phyloP scores from a whole-genome alignment of 2,113 vertebrate genomes.

The Apus apus region DNA sequence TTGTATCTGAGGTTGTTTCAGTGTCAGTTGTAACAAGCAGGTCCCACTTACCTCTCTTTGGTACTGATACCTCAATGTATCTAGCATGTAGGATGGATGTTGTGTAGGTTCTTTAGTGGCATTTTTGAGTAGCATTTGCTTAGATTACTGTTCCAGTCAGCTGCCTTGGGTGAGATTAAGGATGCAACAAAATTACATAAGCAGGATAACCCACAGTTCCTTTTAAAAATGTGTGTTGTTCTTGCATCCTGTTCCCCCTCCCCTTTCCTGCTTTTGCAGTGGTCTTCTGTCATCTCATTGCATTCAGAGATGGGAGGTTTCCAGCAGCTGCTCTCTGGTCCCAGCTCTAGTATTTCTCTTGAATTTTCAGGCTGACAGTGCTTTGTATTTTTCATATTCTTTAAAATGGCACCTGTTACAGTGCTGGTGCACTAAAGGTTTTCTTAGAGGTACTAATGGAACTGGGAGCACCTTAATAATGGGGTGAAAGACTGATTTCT shows the following conservation, averaged over 20 bases:
- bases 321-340: not conserved
- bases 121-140: not conserved
- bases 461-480: not conserved
- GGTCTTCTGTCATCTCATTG: not conserved
- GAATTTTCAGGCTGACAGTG: not conserved
- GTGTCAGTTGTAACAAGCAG: not conserved
- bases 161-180: not conserved
- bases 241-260: not conserved
- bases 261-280: not conserved
- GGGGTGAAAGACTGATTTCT: not conserved
- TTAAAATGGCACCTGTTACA: not conserved
- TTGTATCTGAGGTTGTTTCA: not conserved
- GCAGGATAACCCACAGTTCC: not conserved
- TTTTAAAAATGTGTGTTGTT: not conserved
- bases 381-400: not conserved
- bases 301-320: not conserved
- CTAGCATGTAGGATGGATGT: not conserved
- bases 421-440: not conserved
- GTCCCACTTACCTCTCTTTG: not conserved
- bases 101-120: not conserved
- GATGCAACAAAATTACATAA: not conserved
- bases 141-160: not conserved
- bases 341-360: not conserved
- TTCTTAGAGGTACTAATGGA: not conserved
- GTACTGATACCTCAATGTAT: not conserved